Evolutionary conservation across 2,888 invertebrate genomes (phyloP), one percentile per base, ranked within the genome.

Genomic region (Drosophila ustulata): DNA sequence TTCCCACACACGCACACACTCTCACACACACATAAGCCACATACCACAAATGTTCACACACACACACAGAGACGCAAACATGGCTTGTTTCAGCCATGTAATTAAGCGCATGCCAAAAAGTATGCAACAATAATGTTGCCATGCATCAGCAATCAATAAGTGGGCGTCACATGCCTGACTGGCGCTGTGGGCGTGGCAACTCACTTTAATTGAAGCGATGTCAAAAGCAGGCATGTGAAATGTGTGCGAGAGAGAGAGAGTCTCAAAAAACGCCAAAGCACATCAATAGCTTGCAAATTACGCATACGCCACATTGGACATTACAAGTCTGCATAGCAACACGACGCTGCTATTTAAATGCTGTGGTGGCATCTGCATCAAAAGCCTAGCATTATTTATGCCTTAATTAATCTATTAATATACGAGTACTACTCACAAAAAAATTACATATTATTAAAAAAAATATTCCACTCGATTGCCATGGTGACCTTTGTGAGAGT

Each of bases 41-140:
- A 68, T 66, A 61, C 65, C 18, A 43, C 37, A 64, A 39, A 32
- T 43, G 32, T 18, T 32, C 32, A 59, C 46, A 66, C 49, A 62
- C 51, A 62, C 67, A 50, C 32, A 26, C 30, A 23, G 4, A 13
- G 46, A 41, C 9, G n/a, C 57, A 47, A 11, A 34, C 47, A 28
- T 26, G 30, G 23, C 32, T 59, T 66, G 76, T 73, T 64, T 77
- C 79, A 66, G 75, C 82, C 75, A 78, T 84, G 87, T 82, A 83
- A 83, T 83, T 83, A 87, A 84, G 87, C 82, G 71, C 87, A 87
- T 78, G 84, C 78, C 79, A 80, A 78, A 84, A 87, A 83, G 75
- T 87, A 84, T 84, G 87, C 83, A 84, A 52, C 84, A 84, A 77
- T 64, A 86, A 72, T 79, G 79, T 53, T 61, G 59, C 59, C 56